These are phyloP conservation scores for Temnothorax longispinosus DNA, from an alignment of 1,140 invertebrate genomes.

Conservation along the genomic window DNA sequence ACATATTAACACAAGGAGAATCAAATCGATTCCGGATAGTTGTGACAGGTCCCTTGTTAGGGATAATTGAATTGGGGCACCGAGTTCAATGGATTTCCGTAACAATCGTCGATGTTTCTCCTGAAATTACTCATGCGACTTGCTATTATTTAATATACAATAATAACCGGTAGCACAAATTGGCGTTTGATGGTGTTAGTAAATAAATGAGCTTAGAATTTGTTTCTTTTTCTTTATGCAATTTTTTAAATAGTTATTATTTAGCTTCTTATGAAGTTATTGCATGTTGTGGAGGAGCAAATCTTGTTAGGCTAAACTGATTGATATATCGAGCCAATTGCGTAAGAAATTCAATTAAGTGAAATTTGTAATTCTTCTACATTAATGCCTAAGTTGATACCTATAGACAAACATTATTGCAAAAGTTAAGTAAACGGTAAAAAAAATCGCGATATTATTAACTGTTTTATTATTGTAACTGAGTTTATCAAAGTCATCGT, in stretches of 20 bases:
- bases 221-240: neutral
- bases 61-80: neutral
- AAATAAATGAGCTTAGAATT: neutral
- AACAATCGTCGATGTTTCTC: neutral
- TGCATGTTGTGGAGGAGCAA: neutral
- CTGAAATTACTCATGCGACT: neutral
- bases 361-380: neutral
- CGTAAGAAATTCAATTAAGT: neutral
- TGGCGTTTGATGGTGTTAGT: neutral
- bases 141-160: neutral
- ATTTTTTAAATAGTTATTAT: neutral
- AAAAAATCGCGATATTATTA: neutral
- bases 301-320: neutral
- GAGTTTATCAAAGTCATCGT: constrained; percentile 1
- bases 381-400: neutral
- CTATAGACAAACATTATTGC: neutral
- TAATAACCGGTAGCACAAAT: neutral
- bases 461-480: neutral
- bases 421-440: neutral
- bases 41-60: too few species aligned
- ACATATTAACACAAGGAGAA: too few species aligned
- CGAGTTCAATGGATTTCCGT: neutral
- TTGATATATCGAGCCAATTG: neutral
- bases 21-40: too few species aligned
- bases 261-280: neutral